Evolutionary conservation across 2,113 vertebrate species (phyloP), one percentile per base, ranked within the genome.

Genomic region (Micronisus gabar): DNA sequence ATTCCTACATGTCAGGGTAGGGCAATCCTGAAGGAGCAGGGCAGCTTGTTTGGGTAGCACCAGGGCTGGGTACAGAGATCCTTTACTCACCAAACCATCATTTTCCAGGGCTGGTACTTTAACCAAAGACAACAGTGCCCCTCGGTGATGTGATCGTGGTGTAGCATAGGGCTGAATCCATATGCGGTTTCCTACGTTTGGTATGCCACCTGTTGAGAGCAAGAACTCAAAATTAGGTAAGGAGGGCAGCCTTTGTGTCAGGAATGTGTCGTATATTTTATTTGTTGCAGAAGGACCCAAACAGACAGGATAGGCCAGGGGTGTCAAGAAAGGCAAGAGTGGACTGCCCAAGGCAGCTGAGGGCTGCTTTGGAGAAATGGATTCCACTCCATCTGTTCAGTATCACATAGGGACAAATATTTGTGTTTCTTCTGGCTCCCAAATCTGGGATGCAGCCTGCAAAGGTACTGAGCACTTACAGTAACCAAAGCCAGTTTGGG

Each of bases 51-150:
- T 47, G 85, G 13, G 9, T 25, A 52, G 30, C 1, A 3, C 40
- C 53, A 4, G 71, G 48, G 14, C 16, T 34, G 48, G 13, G 22
- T 13, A n/a, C 50, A 10, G 38, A 53, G 41, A 30, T 40, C 47
- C 66, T 71, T 61, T 7, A 8, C 27, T 9, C 34, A 2, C 16
- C 0, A 4, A 68, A 13, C 17, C 20, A 3, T 75, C 22, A 0
- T 47, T 67, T 80, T 7, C 18, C 67, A 32, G 48, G 50, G 48
- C 53, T 18, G 71, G 23, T n/a, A 19, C 58, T 81, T 61, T 43
- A 86, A 65, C 3, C 62, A 65, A 70, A 62, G 94, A 26, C 93
- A 96, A 84, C 91, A 97, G 95, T 63, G 96, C 92, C 93, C 74
- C 93, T 93, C 58, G 13, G 78, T 61, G 96, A 73, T 48, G 40